Evolutionary conservation across 2,888 invertebrate genomes (phyloP).

Genomic region (Autographa gamma): DNA sequence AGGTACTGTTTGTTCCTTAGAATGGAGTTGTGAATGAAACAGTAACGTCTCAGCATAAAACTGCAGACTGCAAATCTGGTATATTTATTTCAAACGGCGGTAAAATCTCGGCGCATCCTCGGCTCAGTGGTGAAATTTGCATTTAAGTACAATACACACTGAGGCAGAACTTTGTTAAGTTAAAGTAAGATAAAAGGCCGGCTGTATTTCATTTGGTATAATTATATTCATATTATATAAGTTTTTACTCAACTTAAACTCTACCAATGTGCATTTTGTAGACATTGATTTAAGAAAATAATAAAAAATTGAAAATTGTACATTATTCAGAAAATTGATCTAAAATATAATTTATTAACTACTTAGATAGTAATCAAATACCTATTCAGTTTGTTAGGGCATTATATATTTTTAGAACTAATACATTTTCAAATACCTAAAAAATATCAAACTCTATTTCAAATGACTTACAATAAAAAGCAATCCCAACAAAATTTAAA

Average conservation of each 20-base stretch:
- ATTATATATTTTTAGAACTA: no score
- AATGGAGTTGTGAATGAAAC: conserved; percentile 70
- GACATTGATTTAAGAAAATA: no score
- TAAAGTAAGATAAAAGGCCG: conserved; percentile 45
- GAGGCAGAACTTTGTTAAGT: conserved; percentile 51
- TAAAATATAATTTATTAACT: no score
- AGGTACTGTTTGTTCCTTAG: conserved; percentile 55
- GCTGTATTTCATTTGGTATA: conserved; percentile 49
- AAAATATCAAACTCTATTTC: background rate
- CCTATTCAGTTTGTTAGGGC: no score
- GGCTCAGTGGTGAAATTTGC: conserved; percentile 76
- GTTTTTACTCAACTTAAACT: background rate
- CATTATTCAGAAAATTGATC: background rate
- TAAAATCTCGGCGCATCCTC: conserved; percentile 79
- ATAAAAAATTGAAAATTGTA: no score
- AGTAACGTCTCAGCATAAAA: conserved; percentile 73
- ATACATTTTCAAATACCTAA: no score
- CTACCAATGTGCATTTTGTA: background rate
- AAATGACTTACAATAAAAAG: background rate
- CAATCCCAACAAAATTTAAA: background rate
- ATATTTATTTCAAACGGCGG: conserved; percentile 82
- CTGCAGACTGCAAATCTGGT: conserved; percentile 78
- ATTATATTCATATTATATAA: conserved; percentile 37
- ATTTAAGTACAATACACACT: conserved; percentile 73
- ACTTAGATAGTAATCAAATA: no score